These are phyloP conservation scores for Chlamydotis undulata DNA, from an alignment of 2,113 vertebrate species.

Conservation along the genomic window DNA sequence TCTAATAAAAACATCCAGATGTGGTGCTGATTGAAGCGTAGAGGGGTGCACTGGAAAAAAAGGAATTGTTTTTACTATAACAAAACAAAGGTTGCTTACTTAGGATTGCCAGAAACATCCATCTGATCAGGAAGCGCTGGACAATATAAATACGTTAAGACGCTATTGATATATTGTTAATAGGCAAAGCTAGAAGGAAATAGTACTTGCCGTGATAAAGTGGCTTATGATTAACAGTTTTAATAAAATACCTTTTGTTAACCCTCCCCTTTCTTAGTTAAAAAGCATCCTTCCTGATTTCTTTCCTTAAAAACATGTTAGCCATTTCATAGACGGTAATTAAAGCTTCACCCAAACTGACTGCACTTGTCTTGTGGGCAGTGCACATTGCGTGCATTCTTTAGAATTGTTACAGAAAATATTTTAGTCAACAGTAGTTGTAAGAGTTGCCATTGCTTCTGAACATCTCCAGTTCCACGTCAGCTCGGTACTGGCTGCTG, in stretches of 20 bases:
- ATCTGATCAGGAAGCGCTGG: not conserved
- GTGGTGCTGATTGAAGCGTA: accelerated
- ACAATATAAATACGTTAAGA: not conserved
- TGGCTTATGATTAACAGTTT: not conserved
- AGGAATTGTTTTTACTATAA: not conserved
- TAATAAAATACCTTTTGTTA: not conserved
- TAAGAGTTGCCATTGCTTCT: accelerated
- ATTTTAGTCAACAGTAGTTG: not conserved
- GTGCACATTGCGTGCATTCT: accelerated
- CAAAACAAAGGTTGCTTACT: accelerated
- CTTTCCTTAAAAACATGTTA: not conserved
- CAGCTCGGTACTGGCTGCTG: not conserved
- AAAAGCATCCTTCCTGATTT: not conserved
- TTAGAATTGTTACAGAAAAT: not conserved
- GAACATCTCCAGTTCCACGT: not conserved
- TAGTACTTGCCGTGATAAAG: not conserved
- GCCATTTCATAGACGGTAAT: not conserved
- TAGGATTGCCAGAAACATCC: not conserved
- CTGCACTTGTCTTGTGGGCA: too few species aligned
- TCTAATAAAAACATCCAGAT: not conserved
- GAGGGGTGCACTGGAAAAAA: not conserved
- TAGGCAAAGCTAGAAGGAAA: not conserved
- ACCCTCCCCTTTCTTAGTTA: not conserved
- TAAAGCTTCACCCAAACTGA: not conserved
- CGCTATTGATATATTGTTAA: not conserved